Conservation (phyloP, 2,888 invertebrate genomes). For the Callimorpha dominula region DNA sequence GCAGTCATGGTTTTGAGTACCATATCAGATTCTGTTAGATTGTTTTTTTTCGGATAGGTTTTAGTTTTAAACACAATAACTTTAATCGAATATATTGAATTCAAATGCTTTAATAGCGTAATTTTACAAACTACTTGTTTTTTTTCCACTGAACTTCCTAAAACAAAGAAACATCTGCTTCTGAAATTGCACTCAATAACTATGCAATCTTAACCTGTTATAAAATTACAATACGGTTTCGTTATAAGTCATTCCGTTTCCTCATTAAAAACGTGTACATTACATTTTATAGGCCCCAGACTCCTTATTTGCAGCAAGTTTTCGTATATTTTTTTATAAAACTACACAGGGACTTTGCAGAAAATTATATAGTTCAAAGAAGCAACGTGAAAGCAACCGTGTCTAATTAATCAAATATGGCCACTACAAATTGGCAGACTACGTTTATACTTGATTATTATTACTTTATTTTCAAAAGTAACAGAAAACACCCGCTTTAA, state of each 20-base stretch:
- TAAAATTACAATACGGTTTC: slow-evolving; percentile 28
- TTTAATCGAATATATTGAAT: slow-evolving; percentile 12
- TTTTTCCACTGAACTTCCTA: background rate
- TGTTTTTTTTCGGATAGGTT: slow-evolving; percentile 4
- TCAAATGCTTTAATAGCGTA: slow-evolving; percentile 9
- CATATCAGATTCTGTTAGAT: slow-evolving; percentile 16
- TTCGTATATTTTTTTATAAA: background rate
- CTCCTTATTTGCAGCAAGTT: slow-evolving; percentile 24
- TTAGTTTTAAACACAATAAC: slow-evolving; percentile 10
- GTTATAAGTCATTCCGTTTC: slow-evolving; percentile 37
- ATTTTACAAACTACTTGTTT: slow-evolving; percentile 10
- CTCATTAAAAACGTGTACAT: slow-evolving; percentile 31
- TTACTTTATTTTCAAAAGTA: background rate
- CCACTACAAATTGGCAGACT: background rate
- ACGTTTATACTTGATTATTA: background rate
- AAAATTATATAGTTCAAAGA: background rate
- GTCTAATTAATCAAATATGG: background rate
- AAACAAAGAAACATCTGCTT: slow-evolving; percentile 17
- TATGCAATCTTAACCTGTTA: slow-evolving; percentile 28
- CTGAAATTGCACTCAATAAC: slow-evolving; percentile 21
- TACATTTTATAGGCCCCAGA: slow-evolving; percentile 41
- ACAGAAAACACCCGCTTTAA: background rate
- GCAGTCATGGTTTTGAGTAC: slow-evolving; percentile 15
- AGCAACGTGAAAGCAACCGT: background rate
- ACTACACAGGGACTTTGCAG: background rate